phyloP scores from a whole-genome alignment of 2,797 vertebrate genomes.

The Acestrorhynchus altus region DNA sequence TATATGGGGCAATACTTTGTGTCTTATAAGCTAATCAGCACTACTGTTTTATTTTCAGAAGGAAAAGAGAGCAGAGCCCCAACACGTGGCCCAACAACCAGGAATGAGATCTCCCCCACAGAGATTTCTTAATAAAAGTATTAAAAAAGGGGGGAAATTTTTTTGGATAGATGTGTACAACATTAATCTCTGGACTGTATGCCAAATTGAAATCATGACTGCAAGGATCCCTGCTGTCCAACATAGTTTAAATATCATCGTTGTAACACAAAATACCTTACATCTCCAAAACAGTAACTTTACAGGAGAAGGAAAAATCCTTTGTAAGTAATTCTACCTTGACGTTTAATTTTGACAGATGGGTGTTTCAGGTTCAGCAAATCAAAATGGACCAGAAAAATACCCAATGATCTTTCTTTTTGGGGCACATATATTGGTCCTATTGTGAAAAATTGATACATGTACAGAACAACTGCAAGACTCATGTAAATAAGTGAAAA shows the following conservation, averaged over 20 bases:
- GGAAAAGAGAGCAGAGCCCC: not conserved
- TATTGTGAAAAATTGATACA: too few species aligned
- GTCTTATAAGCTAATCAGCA: conserved; percentile 50
- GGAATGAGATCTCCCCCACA: conserved; percentile 4
- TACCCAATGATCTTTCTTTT: too few species aligned
- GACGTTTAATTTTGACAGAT: too few species aligned
- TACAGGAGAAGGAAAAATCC: not conserved
- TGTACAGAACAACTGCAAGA: too few species aligned
- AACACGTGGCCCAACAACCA: conserved; percentile 8
- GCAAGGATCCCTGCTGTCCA: not conserved
- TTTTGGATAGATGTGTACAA: not conserved
- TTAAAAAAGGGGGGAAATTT: not conserved
- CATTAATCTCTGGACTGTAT: conserved; percentile 18
- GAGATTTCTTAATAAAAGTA: conserved; percentile 45
- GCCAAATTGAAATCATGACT: not conserved
- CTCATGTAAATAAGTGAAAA: too few species aligned
- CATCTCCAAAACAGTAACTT: too few species aligned
- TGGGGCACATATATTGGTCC: too few species aligned
- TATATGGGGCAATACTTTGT: conserved; percentile 41
- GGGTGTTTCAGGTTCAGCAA: too few species aligned
- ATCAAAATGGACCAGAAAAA: too few species aligned
- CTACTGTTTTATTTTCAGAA: conserved; percentile 51
- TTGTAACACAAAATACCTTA: too few species aligned
- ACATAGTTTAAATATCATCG: not conserved
- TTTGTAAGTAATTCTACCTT: too few species aligned